Percentiles rank a stretch among this genome's conserved stretches.
These are phyloP conservation scores for Peromyscus nudipes DNA, from an alignment of 2,797 vertebrate genomes.

Conservation along the genomic window DNA sequence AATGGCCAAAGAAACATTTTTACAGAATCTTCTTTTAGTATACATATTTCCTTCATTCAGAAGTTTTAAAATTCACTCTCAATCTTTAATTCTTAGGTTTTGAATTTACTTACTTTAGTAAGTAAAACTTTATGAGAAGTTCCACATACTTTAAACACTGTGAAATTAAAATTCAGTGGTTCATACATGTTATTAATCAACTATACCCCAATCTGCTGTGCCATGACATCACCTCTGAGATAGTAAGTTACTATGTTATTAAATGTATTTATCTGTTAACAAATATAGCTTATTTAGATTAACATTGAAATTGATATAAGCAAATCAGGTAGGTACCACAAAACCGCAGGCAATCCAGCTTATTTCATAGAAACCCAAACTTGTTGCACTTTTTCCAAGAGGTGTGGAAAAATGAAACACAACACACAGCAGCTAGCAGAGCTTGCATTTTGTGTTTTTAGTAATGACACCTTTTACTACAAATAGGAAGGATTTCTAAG, in stretches of 20 bases:
- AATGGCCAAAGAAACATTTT: slow-evolving; percentile 59
- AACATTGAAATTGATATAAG: slow-evolving; percentile 38
- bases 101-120: background rate
- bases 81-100: slow-evolving; percentile 34
- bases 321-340: background rate
- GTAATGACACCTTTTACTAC: slow-evolving; percentile 22
- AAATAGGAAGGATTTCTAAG: slow-evolving; percentile 34
- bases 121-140: slow-evolving; percentile 60
- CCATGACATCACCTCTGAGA: background rate
- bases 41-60: slow-evolving; percentile 52
- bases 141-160: background rate
- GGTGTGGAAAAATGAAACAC: slow-evolving; percentile 20
- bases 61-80: slow-evolving; percentile 45
- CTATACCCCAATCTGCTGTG: background rate
- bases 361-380: slow-evolving; percentile 5
- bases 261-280: slow-evolving; percentile 14
- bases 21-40: slow-evolving; percentile 15
- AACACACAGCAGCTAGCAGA: background rate
- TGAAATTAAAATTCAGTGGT: slow-evolving; percentile 49
- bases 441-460: slow-evolving; percentile 45
- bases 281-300: slow-evolving; percentile 52
- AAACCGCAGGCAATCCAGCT: slow-evolving; percentile 31
- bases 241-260: background rate
- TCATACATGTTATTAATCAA: slow-evolving; percentile 2
- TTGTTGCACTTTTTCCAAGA: background rate